phyloP scores from a whole-genome alignment of 2,888 invertebrate species.

The Cosmopolites sordidus region DNA sequence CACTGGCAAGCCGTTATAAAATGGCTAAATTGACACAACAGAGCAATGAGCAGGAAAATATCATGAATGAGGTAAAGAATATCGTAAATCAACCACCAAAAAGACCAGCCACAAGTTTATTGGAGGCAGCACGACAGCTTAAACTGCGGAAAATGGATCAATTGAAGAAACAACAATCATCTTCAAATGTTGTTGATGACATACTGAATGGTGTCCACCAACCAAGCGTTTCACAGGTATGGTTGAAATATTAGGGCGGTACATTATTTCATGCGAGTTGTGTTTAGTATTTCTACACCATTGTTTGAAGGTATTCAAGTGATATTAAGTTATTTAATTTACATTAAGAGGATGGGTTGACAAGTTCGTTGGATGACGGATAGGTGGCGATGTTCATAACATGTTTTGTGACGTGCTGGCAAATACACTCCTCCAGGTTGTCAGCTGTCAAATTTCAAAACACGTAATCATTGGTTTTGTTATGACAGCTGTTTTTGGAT shows the following conservation, averaged over 20 bases:
- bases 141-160: constrained; percentile 30
- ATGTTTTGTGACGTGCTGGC: too few species aligned
- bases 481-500: not conserved
- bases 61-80: constrained; percentile 43
- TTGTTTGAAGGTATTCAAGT: too few species aligned
- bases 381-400: too few species aligned
- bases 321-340: too few species aligned
- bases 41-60: constrained; percentile 44
- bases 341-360: too few species aligned
- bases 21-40: constrained; percentile 40
- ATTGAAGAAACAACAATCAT: constrained; percentile 12
- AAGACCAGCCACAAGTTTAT: constrained; percentile 32
- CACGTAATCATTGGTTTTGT: not conserved
- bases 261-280: too few species aligned
- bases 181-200: constrained; percentile 34
- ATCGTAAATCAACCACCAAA: constrained; percentile 22
- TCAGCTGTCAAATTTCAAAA: not conserved
- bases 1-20: constrained; percentile 52
- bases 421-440: too few species aligned
- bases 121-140: constrained; percentile 34
- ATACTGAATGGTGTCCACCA: constrained; percentile 34
- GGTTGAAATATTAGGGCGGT: too few species aligned
- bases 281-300: too few species aligned
- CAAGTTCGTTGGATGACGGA: too few species aligned
- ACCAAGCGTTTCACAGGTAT: constrained; percentile 5